Evolutionary conservation across 2,888 invertebrate genomes (phyloP).

Genomic region (Lycia hirtaria): DNA sequence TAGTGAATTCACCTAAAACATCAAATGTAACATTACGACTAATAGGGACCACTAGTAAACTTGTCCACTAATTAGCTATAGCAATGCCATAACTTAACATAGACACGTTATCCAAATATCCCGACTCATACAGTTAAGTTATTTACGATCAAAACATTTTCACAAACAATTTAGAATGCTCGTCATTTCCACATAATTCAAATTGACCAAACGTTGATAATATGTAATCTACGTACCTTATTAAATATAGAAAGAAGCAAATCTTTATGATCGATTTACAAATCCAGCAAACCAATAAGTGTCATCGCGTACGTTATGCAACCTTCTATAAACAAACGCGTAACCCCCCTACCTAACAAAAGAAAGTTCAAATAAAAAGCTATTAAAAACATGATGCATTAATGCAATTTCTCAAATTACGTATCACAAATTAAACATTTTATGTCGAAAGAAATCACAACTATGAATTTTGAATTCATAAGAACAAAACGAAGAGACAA

Average conservation of each 20-base stretch:
- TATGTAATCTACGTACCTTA: constrained; percentile 79
- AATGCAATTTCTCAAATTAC: constrained; percentile 78
- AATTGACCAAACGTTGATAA: constrained; percentile 58
- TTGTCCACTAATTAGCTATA: constrained; percentile 72
- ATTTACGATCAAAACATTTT: constrained; percentile 58
- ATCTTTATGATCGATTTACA: constrained; percentile 59
- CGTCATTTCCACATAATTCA: constrained; percentile 41
- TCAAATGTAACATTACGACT: constrained; percentile 78
- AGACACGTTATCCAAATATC: constrained; percentile 65
- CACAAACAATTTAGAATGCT: constrained; percentile 42
- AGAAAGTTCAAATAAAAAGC: constrained; percentile 64
- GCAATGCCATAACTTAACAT: constrained; percentile 76
- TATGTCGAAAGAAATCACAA: constrained; percentile 86
- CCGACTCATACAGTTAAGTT: constrained; percentile 50
- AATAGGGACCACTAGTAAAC: constrained; percentile 68
- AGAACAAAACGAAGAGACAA: constrained; percentile 72
- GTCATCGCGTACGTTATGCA: constrained; percentile 49
- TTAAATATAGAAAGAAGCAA: constrained; percentile 64
- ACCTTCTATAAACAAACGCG: constrained; percentile 58
- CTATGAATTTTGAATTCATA: constrained; percentile 85
- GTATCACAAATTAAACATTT: constrained; percentile 84
- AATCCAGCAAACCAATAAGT: constrained; percentile 56
- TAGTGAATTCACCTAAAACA: constrained; percentile 73
- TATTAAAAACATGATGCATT: constrained; percentile 79
- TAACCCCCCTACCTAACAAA: constrained; percentile 64